Percentiles rank a stretch among this genome's conserved stretches.
Conservation (phyloP, 2,888 invertebrate genomes). For the Leptinotarsa juncta region DNA sequence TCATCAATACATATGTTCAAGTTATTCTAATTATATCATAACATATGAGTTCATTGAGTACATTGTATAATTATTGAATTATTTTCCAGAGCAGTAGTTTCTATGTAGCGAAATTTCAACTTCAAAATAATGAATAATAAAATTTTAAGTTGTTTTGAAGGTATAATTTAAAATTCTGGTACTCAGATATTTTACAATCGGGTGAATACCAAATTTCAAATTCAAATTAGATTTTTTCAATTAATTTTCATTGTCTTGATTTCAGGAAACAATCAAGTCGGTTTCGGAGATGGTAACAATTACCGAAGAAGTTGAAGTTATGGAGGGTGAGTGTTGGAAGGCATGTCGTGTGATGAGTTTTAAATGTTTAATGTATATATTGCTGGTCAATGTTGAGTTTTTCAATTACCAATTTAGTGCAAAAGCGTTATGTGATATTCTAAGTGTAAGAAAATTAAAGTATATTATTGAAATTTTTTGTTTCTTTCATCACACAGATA, state of each 20-base stretch:
- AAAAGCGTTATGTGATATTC: slow-evolving; percentile 7
- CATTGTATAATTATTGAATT: too few species aligned
- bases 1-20: too few species aligned
- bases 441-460: neutral
- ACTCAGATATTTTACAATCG: too few species aligned
- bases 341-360: slow-evolving; percentile 1
- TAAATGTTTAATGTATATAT: slow-evolving; percentile 35
- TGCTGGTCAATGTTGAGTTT: slow-evolving; percentile 48
- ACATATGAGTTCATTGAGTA: too few species aligned
- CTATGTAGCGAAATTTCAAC: too few species aligned
- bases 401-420: slow-evolving; percentile 1
- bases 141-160: too few species aligned
- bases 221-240: neutral
- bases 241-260: slow-evolving; percentile 42
- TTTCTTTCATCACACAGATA: slow-evolving; percentile 46
- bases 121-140: too few species aligned
- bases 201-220: neutral
- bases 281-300: slow-evolving; percentile 65
- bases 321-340: slow-evolving; percentile 61
- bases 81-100: too few species aligned
- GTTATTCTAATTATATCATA: too few species aligned
- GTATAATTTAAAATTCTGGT: too few species aligned
- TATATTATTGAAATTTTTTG: slow-evolving; percentile 24
- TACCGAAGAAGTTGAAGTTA: slow-evolving; percentile 66
- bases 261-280: slow-evolving; percentile 63